A percentile compares a stretch with the other conserved stretches of the same genome.
Conservation (phyloP, 2,797 vertebrate genomes). For the Alfaro cultratus region DNA sequence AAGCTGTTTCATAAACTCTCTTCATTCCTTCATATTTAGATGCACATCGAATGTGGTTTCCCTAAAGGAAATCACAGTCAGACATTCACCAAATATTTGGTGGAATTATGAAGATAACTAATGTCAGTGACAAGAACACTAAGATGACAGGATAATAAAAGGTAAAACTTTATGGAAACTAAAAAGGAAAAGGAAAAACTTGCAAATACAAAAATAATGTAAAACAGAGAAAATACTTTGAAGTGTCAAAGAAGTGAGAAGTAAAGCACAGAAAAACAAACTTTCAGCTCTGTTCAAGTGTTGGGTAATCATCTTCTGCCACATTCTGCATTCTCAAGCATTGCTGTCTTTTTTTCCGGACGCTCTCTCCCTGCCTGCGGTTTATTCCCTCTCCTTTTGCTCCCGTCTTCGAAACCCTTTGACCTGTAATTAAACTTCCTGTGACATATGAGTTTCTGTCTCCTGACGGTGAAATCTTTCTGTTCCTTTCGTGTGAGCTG, state of each 20-base stretch:
- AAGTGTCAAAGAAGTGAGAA: slow-evolving; percentile 8
- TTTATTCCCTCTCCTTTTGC: neutral
- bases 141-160: neutral
- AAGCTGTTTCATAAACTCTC: neutral
- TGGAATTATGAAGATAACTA: neutral
- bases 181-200: neutral
- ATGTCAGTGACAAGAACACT: neutral
- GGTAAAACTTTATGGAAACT: neutral
- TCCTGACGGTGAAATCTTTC: slow-evolving; percentile 5
- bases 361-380: neutral
- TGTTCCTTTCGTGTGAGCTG: slow-evolving; percentile 16
- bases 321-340: neutral
- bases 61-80: neutral
- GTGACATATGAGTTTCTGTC: neutral
- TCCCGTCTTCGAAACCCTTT: neutral
- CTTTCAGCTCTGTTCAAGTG: neutral
- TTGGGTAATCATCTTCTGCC: neutral
- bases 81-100: no score
- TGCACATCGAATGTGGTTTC: neutral
- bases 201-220: neutral
- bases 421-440: neutral
- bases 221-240: neutral
- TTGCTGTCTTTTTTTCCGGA: neutral
- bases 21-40: neutral
- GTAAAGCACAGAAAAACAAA: neutral